Base-by-base conservation (phyloP, 2,888 invertebrate species). In the Leucoma salicis region DNA sequence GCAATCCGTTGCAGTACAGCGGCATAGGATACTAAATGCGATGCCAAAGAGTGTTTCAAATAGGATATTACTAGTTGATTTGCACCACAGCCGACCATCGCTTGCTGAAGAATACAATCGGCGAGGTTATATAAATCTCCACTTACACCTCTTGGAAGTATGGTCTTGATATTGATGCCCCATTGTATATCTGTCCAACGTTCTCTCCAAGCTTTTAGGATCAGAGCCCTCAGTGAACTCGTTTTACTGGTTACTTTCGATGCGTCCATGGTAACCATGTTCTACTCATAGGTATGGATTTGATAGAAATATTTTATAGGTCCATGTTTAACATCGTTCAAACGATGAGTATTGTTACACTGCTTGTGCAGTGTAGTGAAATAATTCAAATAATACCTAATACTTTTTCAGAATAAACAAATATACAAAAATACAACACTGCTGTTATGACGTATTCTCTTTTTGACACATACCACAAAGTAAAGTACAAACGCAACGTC, bases 121-220 rank as follows among this genome's bases (percentile, higher is more conserved):
- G 97, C 96, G 60, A 97, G 88, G 82, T 96, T 96, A 74, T 96
- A 96, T n/a, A 96, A 94, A 88, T 96, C 96, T n/a, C 96, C 96
- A 70, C 96, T 96, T 1, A 96, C 96, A n/a, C 96, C 96, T 73
- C 96, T 89, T 0, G 96, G 96, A 46, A 95, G 82, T 55, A 95
- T 96, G n/a, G 95, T 95, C 91, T 98, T 98, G 41, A 98, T 96
- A 70, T 97, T 96, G 57, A 97, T 97, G 27, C 97, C 97, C 98
- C 98, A 98, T 82, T 97, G 96, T 31, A 97, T 92, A 78, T 98
- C 98, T 1, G 95, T 94, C 98, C 98, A 98, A 47, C 98, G 91
- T 84, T 98, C 98, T 62, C 97, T 92, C 98, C 98, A 99, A 34
- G 98, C 98, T 75, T 94, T 92, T 42, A 97, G 84, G 57, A 97